Conservation (phyloP, 2,888 invertebrate genomes). For the Lasiommata megera region DNA sequence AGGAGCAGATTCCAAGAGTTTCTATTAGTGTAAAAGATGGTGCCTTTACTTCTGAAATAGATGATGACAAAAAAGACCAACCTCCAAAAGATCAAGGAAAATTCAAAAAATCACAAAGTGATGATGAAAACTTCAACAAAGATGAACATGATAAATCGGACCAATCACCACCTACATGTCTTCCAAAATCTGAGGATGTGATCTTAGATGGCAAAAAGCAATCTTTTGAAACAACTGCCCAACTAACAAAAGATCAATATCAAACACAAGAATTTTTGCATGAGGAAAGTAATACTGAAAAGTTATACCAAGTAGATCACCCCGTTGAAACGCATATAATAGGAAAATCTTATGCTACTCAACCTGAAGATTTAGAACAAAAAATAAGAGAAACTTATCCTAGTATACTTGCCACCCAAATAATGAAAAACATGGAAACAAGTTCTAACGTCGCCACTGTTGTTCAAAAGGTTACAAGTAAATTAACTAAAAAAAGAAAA, state of each 20-base stretch:
- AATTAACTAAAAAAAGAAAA: slow-evolving; percentile 83
- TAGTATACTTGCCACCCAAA: slow-evolving; percentile 4
- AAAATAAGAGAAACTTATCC: neutral
- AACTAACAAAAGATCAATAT: slow-evolving; percentile 41
- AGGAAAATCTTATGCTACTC: neutral
- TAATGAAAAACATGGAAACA: slow-evolving; percentile 33
- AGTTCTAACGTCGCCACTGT: slow-evolving; percentile 79
- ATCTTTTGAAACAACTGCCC: neutral
- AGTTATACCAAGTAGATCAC: neutral
- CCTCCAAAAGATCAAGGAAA: slow-evolving; percentile 37
- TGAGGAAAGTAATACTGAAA: slow-evolving; percentile 42
- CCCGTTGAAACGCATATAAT: neutral
- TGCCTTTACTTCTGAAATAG: slow-evolving; percentile 63
- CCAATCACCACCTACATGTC: neutral
- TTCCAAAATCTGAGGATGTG: neutral
- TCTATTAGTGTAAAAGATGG: slow-evolving; percentile 84
- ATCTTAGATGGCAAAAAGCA: neutral
- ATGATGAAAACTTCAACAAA: slow-evolving; percentile 31
- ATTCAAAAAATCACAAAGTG: slow-evolving; percentile 27
- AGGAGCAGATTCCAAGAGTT: slow-evolving; percentile 87
- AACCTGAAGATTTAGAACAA: neutral
- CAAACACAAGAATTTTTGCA: slow-evolving; percentile 52
- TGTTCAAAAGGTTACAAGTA: slow-evolving; percentile 88
- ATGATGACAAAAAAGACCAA: slow-evolving; percentile 46
- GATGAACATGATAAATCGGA: slow-evolving; percentile 20